phyloP scores from a whole-genome alignment of 2,888 invertebrate species.

The Euplagia quadripunctaria region DNA sequence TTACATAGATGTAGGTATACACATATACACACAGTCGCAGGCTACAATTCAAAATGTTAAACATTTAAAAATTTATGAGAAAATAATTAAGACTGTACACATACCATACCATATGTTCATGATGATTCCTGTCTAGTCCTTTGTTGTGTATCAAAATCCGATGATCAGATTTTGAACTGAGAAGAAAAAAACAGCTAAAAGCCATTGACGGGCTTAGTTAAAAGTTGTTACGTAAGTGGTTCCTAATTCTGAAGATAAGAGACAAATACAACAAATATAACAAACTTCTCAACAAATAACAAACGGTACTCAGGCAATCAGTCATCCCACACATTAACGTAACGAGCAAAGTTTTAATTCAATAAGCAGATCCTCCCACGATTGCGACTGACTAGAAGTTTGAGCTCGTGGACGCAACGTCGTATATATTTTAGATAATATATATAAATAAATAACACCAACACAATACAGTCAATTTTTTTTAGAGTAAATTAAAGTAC shows the following conservation, averaged over 20 bases:
- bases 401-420: neutral
- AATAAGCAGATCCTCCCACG: slow-evolving; percentile 44
- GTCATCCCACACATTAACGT: slow-evolving; percentile 44
- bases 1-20: too few relatives aligned
- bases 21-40: too few relatives aligned
- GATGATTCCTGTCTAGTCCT: too few relatives aligned
- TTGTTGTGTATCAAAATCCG: too few relatives aligned
- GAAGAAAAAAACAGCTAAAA: too few relatives aligned
- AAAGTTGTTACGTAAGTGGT: neutral
- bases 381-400: slow-evolving; percentile 24
- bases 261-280: slow-evolving; percentile 9
- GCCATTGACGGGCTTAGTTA: neutral
- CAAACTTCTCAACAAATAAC: slow-evolving; percentile 31
- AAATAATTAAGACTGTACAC: too few relatives aligned
- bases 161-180: too few relatives aligned
- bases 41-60: too few relatives aligned
- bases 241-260: neutral
- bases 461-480: neutral
- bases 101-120: too few relatives aligned
- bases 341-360: slow-evolving; percentile 58
- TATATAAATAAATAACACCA: too few relatives aligned
- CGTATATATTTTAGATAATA: slow-evolving; percentile 1
- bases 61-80: too few relatives aligned
- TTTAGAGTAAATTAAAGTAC: slow-evolving; percentile 2
- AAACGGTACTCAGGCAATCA: slow-evolving; percentile 42